Evolutionary conservation across 2,797 vertebrate genomes (phyloP), one percentile per base, ranked within the genome.

Genomic region (Pseudochirops cupreus): DNA sequence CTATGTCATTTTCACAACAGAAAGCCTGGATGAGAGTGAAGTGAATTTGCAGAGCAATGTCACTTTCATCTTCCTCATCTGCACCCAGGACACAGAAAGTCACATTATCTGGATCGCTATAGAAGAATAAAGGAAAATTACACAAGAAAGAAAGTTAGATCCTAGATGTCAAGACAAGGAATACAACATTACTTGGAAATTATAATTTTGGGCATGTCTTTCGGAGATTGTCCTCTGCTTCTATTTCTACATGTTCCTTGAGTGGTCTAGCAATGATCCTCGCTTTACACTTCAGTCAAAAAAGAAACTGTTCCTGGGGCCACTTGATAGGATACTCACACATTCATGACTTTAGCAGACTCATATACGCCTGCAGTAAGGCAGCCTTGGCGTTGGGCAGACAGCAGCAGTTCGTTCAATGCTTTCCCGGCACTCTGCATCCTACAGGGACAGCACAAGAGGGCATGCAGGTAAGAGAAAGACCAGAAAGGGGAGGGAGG

Each of bases 21-120:
- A 99, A 99, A 10, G 99, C 99, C 98, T 99, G 99, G 98, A 99
- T 99, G 94, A 99, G 99, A 33, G 99, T 99, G 98, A 99, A 99
- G 98, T 99, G 99, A 97, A 99, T 99, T 98, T 99, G 99, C 96
- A 99, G 98, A 2, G 99, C 99, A 6, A 99, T 99, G 97, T 99
- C 99, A 5, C 99, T 99, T 97, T 99, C 99, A 57, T 99, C 99
- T 94, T 99, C 99, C 97, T 99, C 99, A 1, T 99, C 99, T 0
- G 99, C 98, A 16, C 99, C 99, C 98, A 99, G 98, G 92, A 99
- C 98, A 94, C 99, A 99, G 98, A 99, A 99, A 0, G 99, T 99
- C 91, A 99, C 99, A 82, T 99, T 99, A 98, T 99, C 99, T 0
- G 99, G 99, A 96, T 99, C 99, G 50, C 99, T 99, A 98, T 53